Evolutionary conservation across 2,113 vertebrate species (phyloP).

Genomic region (Aramus guarauna): DNA sequence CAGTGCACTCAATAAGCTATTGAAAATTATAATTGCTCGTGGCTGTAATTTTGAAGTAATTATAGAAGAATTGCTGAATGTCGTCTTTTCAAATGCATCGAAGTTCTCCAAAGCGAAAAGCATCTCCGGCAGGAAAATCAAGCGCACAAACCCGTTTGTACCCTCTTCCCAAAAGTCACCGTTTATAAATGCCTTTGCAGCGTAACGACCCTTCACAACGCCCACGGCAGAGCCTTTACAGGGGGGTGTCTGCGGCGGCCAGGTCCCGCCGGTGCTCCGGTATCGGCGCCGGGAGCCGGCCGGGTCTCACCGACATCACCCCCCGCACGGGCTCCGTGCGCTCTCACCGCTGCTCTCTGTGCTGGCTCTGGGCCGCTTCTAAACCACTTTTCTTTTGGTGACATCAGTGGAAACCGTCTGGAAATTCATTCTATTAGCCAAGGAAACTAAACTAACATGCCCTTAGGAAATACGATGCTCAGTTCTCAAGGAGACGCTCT

Average conservation of each 20-base stretch:
- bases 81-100: not conserved
- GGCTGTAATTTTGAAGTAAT: constrained; percentile 24
- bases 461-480: not conserved
- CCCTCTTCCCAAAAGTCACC: not conserved
- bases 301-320: not conserved
- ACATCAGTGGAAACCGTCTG: not conserved
- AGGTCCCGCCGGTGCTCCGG: accelerated
- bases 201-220: accelerated
- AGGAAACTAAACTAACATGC: not conserved
- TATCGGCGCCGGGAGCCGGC: not conserved
- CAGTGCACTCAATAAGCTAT: not conserved
- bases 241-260: not conserved
- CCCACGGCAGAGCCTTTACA: accelerated
- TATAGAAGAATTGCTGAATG: not conserved
- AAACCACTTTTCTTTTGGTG: not conserved
- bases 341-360: not conserved
- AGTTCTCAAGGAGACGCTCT: not conserved
- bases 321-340: accelerated
- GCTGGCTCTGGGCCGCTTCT: not conserved
- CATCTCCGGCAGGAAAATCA: not conserved
- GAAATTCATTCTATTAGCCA: not conserved
- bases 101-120: not conserved
- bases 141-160: not conserved
- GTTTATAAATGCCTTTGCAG: not conserved
- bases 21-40: constrained; percentile 1